Percentiles rank a stretch among this genome's conserved stretches.
These are phyloP conservation scores for Actenoides hombroni DNA, from an alignment of 2,113 vertebrate species.

Conservation along the genomic window DNA sequence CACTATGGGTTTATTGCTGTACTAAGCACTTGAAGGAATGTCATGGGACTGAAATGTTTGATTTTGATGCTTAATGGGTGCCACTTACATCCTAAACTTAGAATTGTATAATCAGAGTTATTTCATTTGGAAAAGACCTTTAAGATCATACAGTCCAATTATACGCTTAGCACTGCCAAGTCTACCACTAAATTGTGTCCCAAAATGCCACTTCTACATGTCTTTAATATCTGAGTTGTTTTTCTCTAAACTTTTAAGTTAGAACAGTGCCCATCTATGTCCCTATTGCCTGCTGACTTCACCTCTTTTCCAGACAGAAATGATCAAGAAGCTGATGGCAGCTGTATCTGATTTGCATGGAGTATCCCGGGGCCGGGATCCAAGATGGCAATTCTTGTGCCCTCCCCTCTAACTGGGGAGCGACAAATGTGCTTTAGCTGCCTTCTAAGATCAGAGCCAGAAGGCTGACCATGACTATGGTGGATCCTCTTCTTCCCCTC, in stretches of 20 bases:
- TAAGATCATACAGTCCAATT: background rate
- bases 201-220: background rate
- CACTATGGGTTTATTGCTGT: background rate
- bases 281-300: background rate
- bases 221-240: background rate
- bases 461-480: too few relatives aligned
- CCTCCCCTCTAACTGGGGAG: too few relatives aligned
- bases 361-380: background rate
- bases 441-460: too few relatives aligned
- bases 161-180: fast-evolving
- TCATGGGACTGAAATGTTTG: background rate
- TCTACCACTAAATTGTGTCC: background rate
- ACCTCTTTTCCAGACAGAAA: background rate
- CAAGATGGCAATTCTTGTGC: background rate
- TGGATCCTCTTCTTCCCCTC: too few relatives aligned
- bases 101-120: background rate
- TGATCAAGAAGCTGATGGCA: background rate
- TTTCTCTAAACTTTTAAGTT: background rate
- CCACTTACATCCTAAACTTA: background rate
- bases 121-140: background rate
- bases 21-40: background rate
- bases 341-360: background rate
- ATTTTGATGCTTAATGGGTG: background rate
- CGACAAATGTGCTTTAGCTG: too few relatives aligned
- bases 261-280: background rate